Evolutionary conservation across 2,113 vertebrate species (phyloP).

Genomic region (Pelodiscus sinensis): DNA sequence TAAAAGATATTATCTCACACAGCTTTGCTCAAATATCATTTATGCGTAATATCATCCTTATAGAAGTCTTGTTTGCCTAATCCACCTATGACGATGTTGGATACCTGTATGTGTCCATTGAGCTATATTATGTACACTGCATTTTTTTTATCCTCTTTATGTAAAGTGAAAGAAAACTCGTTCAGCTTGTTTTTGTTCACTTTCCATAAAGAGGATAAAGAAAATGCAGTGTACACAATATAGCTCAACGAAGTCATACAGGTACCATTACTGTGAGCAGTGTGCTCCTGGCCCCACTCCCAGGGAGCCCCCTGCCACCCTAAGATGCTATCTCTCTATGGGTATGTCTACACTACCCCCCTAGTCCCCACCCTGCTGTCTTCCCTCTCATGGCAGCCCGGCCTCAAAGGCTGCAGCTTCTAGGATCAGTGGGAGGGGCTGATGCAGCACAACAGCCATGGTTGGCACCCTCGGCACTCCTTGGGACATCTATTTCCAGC

Average conservation of each 20-base stretch:
- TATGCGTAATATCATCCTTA: neutral
- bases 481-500: too few relatives aligned
- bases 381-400: too few relatives aligned
- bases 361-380: too few relatives aligned
- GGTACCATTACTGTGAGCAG: too few relatives aligned
- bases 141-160: neutral
- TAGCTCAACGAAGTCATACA: neutral
- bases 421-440: too few relatives aligned
- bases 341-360: too few relatives aligned
- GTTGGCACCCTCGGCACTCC: too few relatives aligned
- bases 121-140: neutral
- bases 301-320: too few relatives aligned
- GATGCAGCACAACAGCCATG: too few relatives aligned
- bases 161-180: neutral
- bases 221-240: neutral
- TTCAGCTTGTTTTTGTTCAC: neutral
- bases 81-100: rapidly evolving
- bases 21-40: neutral
- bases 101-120: neutral
- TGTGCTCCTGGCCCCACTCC: too few relatives aligned
- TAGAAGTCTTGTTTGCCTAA: neutral
- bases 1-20: neutral
- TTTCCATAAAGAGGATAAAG: neutral
- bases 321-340: too few relatives aligned
- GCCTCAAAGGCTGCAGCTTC: too few relatives aligned